These are phyloP conservation scores for Lasius fuliginosus DNA, from an alignment of 2,888 invertebrate genomes.

Conservation along the genomic window DNA sequence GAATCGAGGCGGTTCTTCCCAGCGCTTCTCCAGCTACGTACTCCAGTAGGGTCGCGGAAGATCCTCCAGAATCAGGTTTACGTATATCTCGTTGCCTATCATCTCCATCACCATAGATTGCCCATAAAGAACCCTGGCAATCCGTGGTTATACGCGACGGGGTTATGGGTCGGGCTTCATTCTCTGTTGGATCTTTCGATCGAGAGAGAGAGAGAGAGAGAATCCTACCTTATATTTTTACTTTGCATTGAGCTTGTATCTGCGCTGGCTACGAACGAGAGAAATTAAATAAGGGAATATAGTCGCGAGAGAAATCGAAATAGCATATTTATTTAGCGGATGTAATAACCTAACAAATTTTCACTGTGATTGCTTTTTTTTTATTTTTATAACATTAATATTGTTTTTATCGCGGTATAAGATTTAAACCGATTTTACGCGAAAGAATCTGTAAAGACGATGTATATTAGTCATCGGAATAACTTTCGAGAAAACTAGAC, in stretches of 20 bases:
- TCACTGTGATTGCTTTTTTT: not conserved
- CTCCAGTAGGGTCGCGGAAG: constrained; percentile 76
- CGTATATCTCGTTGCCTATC: constrained; percentile 86
- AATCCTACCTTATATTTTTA: constrained; percentile 68
- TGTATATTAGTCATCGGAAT: not conserved
- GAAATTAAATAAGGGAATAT: constrained; percentile 15
- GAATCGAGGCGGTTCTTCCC: constrained; percentile 80
- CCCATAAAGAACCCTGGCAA: constrained; percentile 86
- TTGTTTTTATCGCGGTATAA: not conserved
- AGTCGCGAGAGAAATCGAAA: not conserved
- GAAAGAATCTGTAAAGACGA: not conserved
- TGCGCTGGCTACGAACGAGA: constrained; percentile 41
- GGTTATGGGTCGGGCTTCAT: constrained; percentile 61
- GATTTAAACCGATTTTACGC: not conserved
- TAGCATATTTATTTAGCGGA: not conserved
- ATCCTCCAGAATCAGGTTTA: constrained; percentile 85
- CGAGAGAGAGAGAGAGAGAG: constrained; percentile 51
- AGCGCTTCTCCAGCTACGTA: constrained; percentile 70
- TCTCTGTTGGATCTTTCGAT: constrained; percentile 76
- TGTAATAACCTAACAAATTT: not conserved
- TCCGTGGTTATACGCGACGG: constrained; percentile 85
- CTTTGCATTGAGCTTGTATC: constrained; percentile 60
- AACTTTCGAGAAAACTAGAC: not conserved
- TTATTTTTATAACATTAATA: not conserved
- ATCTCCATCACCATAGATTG: constrained; percentile 86